phyloP scores from a whole-genome alignment of 1,140 invertebrate genomes.

The Trinorchestia longiramus region DNA sequence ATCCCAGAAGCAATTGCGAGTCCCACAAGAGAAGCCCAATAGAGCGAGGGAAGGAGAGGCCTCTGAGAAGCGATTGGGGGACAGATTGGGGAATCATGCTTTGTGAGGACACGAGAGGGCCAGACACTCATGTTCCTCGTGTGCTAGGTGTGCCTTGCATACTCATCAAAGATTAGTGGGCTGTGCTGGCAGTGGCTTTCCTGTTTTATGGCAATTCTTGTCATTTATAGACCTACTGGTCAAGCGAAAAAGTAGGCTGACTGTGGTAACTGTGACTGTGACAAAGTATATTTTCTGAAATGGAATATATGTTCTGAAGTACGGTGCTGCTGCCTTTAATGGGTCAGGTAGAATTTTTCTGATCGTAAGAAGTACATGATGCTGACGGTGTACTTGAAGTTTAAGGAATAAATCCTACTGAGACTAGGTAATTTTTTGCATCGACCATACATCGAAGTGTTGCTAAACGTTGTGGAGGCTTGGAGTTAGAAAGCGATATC shows the following conservation, averaged over 20 bases:
- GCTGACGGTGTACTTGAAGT: no score
- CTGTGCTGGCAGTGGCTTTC: background rate
- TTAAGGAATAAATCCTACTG: no score
- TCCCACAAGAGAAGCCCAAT: slow-evolving; percentile 35
- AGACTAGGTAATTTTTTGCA: no score
- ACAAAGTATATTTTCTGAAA: background rate
- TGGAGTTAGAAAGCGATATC: no score
- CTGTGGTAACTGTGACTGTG: no score
- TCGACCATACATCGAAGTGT: no score
- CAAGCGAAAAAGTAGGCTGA: background rate
- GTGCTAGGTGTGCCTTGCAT: background rate
- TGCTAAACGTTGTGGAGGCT: no score
- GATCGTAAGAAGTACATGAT: no score
- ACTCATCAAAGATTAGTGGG: background rate
- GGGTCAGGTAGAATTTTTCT: background rate
- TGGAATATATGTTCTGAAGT: background rate
- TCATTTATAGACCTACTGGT: background rate
- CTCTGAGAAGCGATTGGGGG: slow-evolving; percentile 6
- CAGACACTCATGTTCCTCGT: background rate
- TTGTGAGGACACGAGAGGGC: background rate
- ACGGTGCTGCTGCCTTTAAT: background rate
- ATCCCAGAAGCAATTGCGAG: slow-evolving; percentile 27
- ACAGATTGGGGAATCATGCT: slow-evolving; percentile 18
- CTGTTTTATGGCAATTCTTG: background rate
- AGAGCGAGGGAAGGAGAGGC: slow-evolving; percentile 20